These are phyloP conservation scores for Halocynthia roretzi DNA, from an alignment of 23 tunicate species.

Conservation along the genomic window DNA sequence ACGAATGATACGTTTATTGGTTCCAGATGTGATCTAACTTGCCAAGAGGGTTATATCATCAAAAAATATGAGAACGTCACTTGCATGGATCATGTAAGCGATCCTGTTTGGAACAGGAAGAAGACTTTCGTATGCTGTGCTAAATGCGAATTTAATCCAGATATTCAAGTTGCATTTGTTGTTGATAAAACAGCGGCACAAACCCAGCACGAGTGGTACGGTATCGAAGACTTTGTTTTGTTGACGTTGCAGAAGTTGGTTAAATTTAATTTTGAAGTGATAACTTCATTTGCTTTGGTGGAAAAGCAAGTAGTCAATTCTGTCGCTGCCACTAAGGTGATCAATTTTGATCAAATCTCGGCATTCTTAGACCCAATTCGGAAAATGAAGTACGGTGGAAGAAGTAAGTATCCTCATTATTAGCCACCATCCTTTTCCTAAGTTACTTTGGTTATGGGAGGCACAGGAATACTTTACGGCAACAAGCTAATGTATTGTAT, in stretches of 20 bases:
- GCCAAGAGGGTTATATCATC: slow-evolving; percentile 2
- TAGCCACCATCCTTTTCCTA: background rate
- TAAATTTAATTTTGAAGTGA: too few relatives aligned
- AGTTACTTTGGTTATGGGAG: background rate
- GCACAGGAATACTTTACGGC: too few relatives aligned
- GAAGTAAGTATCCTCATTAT: background rate
- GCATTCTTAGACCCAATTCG: background rate
- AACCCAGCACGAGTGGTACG: too few relatives aligned
- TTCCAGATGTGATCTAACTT: slow-evolving; percentile 5
- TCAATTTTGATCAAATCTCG: too few relatives aligned
- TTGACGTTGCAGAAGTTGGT: too few relatives aligned
- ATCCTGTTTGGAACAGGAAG: slow-evolving; percentile 5
- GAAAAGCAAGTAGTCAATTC: too few relatives aligned
- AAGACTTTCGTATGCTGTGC: slow-evolving; percentile 11
- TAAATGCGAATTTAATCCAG: slow-evolving; percentile 13
- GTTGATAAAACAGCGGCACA: background rate
- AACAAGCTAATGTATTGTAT: too few relatives aligned
- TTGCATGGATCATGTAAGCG: background rate
- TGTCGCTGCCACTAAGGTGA: too few relatives aligned
- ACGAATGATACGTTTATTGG: slow-evolving; percentile 20
- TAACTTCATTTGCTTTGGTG: too few relatives aligned
- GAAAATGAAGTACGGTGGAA: slow-evolving; percentile 13
- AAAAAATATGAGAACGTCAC: slow-evolving; percentile 5
- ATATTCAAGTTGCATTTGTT: slow-evolving; percentile 12
- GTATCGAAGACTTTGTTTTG: background rate